A percentile compares a stretch with the other conserved stretches of the same genome.
Evolutionary conservation across 2,113 vertebrate genomes (phyloP).

Genomic region (Cryptomyrus ogoouensis): DNA sequence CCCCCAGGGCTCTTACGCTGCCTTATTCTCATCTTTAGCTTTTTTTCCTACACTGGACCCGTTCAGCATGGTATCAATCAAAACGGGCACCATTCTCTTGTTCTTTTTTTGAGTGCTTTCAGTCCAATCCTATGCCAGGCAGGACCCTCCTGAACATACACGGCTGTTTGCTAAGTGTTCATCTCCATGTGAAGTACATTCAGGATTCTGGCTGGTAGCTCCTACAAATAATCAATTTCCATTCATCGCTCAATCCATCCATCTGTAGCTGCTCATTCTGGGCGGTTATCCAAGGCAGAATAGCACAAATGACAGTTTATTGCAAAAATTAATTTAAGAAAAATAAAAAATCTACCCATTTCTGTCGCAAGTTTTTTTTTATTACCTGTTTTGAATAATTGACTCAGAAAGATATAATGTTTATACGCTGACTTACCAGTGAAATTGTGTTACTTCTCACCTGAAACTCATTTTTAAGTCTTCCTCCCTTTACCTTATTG

Average conservation of each 20-base stretch:
- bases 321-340: not conserved
- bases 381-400: not conserved
- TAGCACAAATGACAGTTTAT: not conserved
- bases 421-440: not conserved
- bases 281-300: not conserved
- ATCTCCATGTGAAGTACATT: not conserved
- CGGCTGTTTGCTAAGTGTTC: not conserved
- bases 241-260: not conserved
- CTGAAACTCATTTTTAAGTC: not conserved
- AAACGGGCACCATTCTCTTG: not conserved
- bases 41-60: not conserved
- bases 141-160: not conserved
- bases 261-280: not conserved
- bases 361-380: not conserved
- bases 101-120: not conserved
- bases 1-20: not conserved
- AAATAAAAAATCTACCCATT: not conserved
- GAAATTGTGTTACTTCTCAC: not conserved
- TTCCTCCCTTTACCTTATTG: not conserved
- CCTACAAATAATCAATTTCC: not conserved
- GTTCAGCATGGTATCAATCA: not conserved
- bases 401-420: not conserved
- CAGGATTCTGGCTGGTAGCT: not conserved
- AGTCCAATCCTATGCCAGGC: not conserved
- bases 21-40: not conserved